phyloP scores from a whole-genome alignment of 2,888 invertebrate genomes.

The Pseudococcus viburni region DNA sequence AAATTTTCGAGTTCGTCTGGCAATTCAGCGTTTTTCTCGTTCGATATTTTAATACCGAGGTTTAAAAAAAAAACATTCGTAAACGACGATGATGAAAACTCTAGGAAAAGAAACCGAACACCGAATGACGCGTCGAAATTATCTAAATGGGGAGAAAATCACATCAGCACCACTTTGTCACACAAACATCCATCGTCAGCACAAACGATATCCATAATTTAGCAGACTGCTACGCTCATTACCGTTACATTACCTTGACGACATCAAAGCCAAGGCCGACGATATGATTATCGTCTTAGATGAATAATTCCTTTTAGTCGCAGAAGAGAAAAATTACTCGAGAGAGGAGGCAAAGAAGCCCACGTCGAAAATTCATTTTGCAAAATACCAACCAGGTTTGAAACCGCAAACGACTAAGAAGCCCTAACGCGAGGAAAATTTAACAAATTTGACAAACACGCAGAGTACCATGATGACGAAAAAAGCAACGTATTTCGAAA shows the following conservation, averaged over 20 bases:
- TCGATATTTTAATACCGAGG: background rate
- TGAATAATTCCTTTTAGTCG: constrained; percentile 7
- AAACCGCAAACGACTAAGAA: background rate
- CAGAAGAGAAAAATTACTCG: background rate
- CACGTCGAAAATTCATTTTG: background rate
- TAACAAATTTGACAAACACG: background rate
- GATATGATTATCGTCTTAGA: constrained; percentile 44
- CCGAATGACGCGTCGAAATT: background rate
- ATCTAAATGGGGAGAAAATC: background rate
- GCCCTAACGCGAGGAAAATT: background rate
- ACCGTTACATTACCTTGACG: constrained; percentile 44
- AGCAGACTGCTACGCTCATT: constrained; percentile 40
- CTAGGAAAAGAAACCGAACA: background rate
- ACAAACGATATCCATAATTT: constrained; percentile 24
- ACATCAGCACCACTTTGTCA: background rate
- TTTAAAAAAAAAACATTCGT: too few relatives aligned
- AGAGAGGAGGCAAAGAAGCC: background rate
- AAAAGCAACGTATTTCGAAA: background rate
- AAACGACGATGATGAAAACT: background rate
- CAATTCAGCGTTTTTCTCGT: background rate
- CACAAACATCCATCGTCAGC: background rate
- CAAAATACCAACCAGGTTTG: background rate
- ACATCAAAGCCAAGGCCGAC: constrained; percentile 58
- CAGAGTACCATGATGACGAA: background rate
- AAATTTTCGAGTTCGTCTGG: background rate